A percentile compares a stretch with the other conserved stretches of the same genome.
phyloP scores from a whole-genome alignment of 2,888 invertebrate genomes.

The Choreutis nemorana region DNA sequence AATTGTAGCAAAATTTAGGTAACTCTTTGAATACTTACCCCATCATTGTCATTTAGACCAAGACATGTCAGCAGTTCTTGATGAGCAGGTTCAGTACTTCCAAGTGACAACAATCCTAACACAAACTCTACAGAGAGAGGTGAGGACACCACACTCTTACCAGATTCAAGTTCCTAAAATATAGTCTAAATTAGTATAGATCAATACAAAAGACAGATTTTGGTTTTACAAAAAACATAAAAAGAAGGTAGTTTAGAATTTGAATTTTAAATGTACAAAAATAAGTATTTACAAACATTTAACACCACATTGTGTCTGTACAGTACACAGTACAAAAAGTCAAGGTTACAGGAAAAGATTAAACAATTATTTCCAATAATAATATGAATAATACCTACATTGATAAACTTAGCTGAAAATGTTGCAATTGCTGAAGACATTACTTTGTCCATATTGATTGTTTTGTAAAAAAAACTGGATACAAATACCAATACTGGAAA shows the following conservation, averaged over 20 bases:
- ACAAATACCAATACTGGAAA: conserved; percentile 27
- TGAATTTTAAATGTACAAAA: conserved; percentile 2
- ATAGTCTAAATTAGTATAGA: conserved; percentile 7
- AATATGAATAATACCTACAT: conserved; percentile 55
- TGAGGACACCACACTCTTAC: conserved; percentile 50
- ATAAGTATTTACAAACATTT: not conserved
- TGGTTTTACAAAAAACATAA: not conserved
- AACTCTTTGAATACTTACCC: conserved; percentile 40
- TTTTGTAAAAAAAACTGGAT: no score
- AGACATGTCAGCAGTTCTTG: conserved; percentile 35
- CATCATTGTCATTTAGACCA: conserved; percentile 34
- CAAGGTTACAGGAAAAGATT: not conserved
- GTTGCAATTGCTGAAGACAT: conserved; percentile 38
- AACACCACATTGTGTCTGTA: not conserved
- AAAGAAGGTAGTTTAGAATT: not conserved
- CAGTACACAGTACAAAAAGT: not conserved
- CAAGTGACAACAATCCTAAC: conserved; percentile 45
- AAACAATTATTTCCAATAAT: no score
- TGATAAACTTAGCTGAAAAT: conserved; percentile 56
- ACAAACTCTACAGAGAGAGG: conserved; percentile 58
- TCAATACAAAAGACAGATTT: not conserved
- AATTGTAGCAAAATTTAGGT: no score
- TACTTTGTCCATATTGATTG: conserved; percentile 44
- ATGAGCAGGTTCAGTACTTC: conserved; percentile 39
- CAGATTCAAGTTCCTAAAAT: conserved; percentile 41